Percentiles rank a stretch among this genome's conserved stretches.
These are phyloP conservation scores for Antigone vipio DNA, from an alignment of 2,113 vertebrate genomes.

Conservation along the genomic window DNA sequence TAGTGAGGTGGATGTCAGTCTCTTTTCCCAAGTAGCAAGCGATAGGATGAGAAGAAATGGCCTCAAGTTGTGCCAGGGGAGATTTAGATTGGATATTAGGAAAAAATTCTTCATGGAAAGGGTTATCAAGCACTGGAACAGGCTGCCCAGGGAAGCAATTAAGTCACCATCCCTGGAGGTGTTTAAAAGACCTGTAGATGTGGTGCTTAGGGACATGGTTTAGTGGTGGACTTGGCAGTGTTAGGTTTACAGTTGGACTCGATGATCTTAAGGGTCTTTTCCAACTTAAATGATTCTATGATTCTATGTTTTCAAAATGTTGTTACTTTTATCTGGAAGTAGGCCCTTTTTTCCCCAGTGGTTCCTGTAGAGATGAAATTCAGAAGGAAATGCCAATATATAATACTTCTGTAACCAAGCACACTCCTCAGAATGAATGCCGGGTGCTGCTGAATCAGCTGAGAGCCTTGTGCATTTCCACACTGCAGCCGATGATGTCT, in stretches of 20 bases:
- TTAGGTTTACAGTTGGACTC: background rate
- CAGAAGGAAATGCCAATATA: background rate
- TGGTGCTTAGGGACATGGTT: background rate
- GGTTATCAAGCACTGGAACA: background rate
- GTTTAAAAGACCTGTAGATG: background rate
- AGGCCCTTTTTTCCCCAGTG: background rate
- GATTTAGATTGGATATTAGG: background rate
- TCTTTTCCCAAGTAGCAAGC: background rate
- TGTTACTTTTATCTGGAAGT: background rate
- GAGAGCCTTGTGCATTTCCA: background rate
- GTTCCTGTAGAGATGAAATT: background rate
- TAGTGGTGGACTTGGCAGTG: background rate
- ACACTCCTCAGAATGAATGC: background rate
- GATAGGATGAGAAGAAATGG: background rate
- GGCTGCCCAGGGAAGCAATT: background rate
- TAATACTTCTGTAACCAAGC: background rate
- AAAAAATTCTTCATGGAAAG: background rate
- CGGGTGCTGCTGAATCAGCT: background rate
- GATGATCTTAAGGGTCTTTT: background rate
- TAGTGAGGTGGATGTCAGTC: fast-evolving
- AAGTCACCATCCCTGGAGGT: background rate
- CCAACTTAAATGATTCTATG: background rate
- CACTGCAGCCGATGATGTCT: background rate
- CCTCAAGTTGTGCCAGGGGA: background rate
- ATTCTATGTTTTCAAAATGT: background rate